Conservation (phyloP, 2,888 invertebrate species). For the Andrena dorsata region DNA sequence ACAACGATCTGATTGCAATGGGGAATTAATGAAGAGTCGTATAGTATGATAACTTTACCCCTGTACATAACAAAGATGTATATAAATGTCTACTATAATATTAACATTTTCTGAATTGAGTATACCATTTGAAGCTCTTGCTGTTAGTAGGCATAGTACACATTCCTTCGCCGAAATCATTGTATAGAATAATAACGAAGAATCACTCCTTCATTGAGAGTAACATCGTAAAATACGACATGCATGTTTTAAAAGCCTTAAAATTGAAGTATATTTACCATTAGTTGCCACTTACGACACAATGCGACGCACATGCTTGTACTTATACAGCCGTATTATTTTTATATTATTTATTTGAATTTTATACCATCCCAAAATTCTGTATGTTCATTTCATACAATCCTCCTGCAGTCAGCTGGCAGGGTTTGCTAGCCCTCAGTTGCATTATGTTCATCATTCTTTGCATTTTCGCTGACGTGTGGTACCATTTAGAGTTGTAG, state of each 20-base stretch:
- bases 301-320: not conserved
- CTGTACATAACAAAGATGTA: too few relatives aligned
- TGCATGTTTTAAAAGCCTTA: conserved; percentile 53
- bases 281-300: not conserved
- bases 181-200: not conserved
- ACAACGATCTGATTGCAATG: conserved; percentile 85
- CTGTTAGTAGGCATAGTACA: not conserved
- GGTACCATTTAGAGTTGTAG: conserved; percentile 36
- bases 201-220: conserved; percentile 44
- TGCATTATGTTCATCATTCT: conserved; percentile 30
- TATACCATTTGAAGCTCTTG: too few relatives aligned
- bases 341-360: not conserved
- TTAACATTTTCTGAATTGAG: too few relatives aligned
- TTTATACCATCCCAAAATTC: conserved; percentile 41
- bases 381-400: conserved; percentile 34
- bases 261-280: conserved; percentile 20
- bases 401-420: conserved; percentile 40
- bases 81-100: too few relatives aligned
- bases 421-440: conserved; percentile 16
- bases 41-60: too few relatives aligned
- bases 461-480: conserved; percentile 21
- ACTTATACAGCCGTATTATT: too few relatives aligned
- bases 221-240: conserved; percentile 62
- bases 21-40: conserved; percentile 83
- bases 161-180: not conserved